phyloP scores from a whole-genome alignment of 2,113 vertebrate species.

The Oreocharis arfaki region DNA sequence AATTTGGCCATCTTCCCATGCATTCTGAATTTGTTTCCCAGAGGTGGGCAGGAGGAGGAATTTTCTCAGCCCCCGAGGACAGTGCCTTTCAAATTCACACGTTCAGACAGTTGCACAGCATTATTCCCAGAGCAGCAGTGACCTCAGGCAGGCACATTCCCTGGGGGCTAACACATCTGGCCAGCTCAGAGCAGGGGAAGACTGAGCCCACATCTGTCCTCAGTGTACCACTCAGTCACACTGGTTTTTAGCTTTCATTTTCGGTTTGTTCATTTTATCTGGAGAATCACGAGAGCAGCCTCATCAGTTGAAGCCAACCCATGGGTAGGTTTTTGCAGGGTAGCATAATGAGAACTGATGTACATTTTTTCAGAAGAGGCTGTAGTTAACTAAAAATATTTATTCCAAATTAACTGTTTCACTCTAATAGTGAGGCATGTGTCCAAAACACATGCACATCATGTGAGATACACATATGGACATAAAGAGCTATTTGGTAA shows the following conservation, averaged over 20 bases:
- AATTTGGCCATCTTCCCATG: neutral
- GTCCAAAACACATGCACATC: rapidly evolving
- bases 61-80: neutral
- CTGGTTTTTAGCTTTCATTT: neutral
- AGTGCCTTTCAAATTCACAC: neutral
- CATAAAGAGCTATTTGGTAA: neutral
- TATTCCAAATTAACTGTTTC: neutral
- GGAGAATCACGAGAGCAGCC: neutral
- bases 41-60: neutral
- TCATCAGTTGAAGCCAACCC: neutral
- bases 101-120: neutral
- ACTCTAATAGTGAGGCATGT: neutral
- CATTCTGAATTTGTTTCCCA: neutral
- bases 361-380: neutral
- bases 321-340: neutral
- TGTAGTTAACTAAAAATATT: neutral
- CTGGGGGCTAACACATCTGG: neutral
- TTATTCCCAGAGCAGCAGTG: neutral
- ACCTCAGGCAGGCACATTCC: neutral
- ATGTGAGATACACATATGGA: neutral
- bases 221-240: neutral
- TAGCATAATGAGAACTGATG: neutral
- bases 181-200: neutral
- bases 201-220: neutral
- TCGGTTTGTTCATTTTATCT: neutral